Base-by-base conservation (phyloP, 2,113 vertebrate genomes). In the Abramis brama region DNA sequence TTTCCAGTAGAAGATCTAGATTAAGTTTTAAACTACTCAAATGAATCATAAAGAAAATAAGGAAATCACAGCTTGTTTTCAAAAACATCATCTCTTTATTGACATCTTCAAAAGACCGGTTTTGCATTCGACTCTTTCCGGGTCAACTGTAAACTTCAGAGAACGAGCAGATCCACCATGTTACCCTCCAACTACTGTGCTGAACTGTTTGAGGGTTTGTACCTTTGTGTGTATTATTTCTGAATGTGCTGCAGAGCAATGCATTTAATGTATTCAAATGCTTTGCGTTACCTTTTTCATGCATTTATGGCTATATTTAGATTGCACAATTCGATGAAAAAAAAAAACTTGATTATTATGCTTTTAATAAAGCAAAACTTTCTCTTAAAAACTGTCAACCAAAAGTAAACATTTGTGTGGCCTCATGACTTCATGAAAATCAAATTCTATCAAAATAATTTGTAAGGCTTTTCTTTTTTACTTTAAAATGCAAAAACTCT, bases 331-430 rank as follows among this genome's bases (percentile, higher is more conserved):
- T 62, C 64, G 83, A 1, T 17, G 84, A 50, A 36, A 81, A 86
- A 89, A 74, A 71, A 86, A 60, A 57, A 57, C 86, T 78, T 89
- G 73, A 88, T 87, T 87, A 90, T 89, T 92, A 80, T 88, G 88
- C 79, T 89, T 89, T 64, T 47, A 45, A 50, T 60, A 73, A 83
- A 36, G 81, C 12, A 57, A 59, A 57, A 43, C 66, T 1, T 21
- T 30, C 50, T 23, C 2, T 19, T 5, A 62, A 82, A 68, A 52
- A 21, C 59, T 27, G 23, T 17, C 36, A 68, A 7, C 19, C 45
- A 78, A 78, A 33, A 33, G 9, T 77, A 50, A 57, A 52, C 45
- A 70, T 25, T 19, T 33, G 25, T 59, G 10, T 70, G 17, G 25
- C 2, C 27, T 70, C 45, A 81, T 68, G 62, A 68, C 25, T 82